Evolutionary conservation across 2,888 invertebrate genomes (phyloP).

Genomic region (Atrina japonica): DNA sequence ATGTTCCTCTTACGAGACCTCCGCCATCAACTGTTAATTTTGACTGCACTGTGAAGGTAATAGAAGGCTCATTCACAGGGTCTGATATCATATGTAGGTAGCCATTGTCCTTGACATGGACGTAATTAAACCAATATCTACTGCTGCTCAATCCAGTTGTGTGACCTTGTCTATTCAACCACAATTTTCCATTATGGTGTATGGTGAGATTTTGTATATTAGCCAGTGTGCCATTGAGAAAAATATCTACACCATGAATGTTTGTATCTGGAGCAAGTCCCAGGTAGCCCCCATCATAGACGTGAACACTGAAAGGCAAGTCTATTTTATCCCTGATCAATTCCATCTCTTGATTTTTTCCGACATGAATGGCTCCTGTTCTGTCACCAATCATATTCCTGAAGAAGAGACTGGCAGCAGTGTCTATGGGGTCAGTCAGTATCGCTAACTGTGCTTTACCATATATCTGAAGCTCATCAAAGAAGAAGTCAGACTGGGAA

Average conservation of each 20-base stretch:
- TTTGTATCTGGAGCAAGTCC: conserved; percentile 67
- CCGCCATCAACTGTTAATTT: conserved; percentile 69
- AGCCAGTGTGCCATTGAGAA: conserved; percentile 65
- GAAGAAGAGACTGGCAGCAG: conserved; percentile 57
- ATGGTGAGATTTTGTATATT: conserved; percentile 67
- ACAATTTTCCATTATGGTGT: conserved; percentile 64
- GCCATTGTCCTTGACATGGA: conserved; percentile 68
- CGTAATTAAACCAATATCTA: conserved; percentile 59
- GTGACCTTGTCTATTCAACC: conserved; percentile 60
- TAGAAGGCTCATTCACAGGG: conserved; percentile 61
- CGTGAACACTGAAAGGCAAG: conserved; percentile 68
- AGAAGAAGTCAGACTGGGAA: conserved; percentile 51
- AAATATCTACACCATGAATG: conserved; percentile 66
- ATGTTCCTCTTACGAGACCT: conserved; percentile 64
- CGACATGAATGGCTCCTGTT: conserved; percentile 67
- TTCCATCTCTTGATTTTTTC: conserved; percentile 62
- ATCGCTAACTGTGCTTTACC: conserved; percentile 69
- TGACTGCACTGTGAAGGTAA: conserved; percentile 54
- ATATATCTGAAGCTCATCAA: conserved; percentile 71
- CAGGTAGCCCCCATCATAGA: conserved; percentile 65
- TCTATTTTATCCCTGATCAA: conserved; percentile 61
- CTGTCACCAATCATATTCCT: conserved; percentile 71
- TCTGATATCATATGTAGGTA: conserved; percentile 68
- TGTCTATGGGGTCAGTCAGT: conserved; percentile 55
- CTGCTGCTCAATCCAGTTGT: conserved; percentile 55